Conservation (phyloP, 1,140 invertebrate species). For the Aphidius gifuensis region DNA sequence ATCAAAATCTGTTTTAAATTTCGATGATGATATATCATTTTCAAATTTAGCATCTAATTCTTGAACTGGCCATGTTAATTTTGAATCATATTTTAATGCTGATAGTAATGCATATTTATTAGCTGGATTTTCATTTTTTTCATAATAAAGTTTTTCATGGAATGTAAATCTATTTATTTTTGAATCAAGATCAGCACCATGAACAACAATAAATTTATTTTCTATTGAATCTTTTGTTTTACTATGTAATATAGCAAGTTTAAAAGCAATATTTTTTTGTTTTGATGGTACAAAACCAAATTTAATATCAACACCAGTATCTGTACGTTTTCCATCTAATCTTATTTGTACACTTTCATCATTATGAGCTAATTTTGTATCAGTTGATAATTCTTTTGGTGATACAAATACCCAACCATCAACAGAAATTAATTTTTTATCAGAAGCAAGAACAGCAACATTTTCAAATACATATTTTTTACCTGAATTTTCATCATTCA, state of each 20-base stretch:
- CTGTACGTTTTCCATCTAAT: constrained; percentile 38
- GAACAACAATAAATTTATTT: constrained; percentile 59
- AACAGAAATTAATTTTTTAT: constrained; percentile 49
- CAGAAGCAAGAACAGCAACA: constrained; percentile 53
- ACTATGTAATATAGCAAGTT: constrained; percentile 53
- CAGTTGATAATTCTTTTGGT: constrained; percentile 45
- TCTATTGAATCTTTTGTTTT: constrained; percentile 33
- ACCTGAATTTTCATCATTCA: constrained; percentile 49
- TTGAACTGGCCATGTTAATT: constrained; percentile 58
- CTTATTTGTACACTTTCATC: constrained; percentile 53
- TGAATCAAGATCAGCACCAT: constrained; percentile 62
- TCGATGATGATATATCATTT: constrained; percentile 43
- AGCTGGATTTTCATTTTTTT: constrained; percentile 33
- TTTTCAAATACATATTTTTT: constrained; percentile 61
- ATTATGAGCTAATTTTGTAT: constrained; percentile 56
- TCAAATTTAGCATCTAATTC: constrained; percentile 46
- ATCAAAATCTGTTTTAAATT: constrained; percentile 49
- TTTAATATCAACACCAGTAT: constrained; percentile 27
- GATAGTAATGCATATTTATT: constrained; percentile 34
- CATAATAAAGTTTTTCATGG: constrained; percentile 47
- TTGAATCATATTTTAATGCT: constrained; percentile 30
- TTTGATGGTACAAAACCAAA: constrained; percentile 38
- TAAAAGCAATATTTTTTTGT: constrained; percentile 62
- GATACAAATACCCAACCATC: constrained; percentile 56
- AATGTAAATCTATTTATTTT: constrained; percentile 57